Base-by-base conservation (phyloP, 1,140 invertebrate species). In the Dinoponera quadriceps region DNA sequence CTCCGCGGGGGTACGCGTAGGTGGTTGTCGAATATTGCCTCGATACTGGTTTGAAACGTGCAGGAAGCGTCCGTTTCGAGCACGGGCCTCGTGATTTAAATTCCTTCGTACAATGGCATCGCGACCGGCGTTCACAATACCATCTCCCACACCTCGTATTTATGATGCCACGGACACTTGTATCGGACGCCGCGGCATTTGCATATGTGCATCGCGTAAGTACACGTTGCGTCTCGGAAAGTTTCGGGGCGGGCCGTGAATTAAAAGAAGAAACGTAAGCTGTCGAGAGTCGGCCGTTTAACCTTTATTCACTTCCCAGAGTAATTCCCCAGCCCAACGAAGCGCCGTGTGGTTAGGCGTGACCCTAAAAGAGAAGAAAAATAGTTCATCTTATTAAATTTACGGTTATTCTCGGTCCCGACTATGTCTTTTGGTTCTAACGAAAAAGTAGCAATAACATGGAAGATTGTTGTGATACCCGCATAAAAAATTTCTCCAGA, bases 1-100 rank as follows among this genome's bases (percentile, higher is more conserved):
- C 89, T 90, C 89, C 81, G 82, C 89, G 73, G 89, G 89, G 87
- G 88, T 89, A 87, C 87, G 89, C 85, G 87, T 88, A 84, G 87
- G 87, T 88, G 87, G 87, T 85, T 88, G 87, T 88, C 87, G 87
- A 88, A 88, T 88, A 88, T 88, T 54, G 84, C 86, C 65, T 85
- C 86, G 87, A 88, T 88, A 88, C 84, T 86, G 84, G 86, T 88
- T 85, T 72, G 33, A 85, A 85, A 83, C 80, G 65, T 77, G 84
- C 71, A 83, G 69, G 86, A 88, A 85, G 86, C 86, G 72, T 88
- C 74, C 80, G 72, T 85, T 88, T 78, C 66, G 77, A 78, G 51
- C 65, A 51, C 71, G 77, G 16, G 11, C 9, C 55, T 78, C 38
- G 38, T 82, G 87, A 88, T 88, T 87, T 88, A 78, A 85, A 74